phyloP scores from a whole-genome alignment of 30 jellyfish, hydroid and myxozoan genomes.

The Cassiopea andromeda region DNA sequence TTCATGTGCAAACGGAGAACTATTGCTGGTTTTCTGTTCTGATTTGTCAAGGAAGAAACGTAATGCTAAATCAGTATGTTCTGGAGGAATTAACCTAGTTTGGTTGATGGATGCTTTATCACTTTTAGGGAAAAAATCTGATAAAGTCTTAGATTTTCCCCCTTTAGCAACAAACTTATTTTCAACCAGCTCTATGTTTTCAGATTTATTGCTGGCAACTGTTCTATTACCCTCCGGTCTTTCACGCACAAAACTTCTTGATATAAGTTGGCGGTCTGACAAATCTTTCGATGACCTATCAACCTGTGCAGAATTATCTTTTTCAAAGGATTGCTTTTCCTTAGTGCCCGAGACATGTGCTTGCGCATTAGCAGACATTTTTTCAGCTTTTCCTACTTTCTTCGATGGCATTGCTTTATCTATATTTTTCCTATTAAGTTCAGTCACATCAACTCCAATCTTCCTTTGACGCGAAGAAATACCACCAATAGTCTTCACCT shows the following conservation, averaged over 20 bases:
- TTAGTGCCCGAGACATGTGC: no score
- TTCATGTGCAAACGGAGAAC: neutral
- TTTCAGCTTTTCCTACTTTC: no score
- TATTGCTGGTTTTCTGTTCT: neutral
- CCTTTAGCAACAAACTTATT: neutral
- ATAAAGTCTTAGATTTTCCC: neutral
- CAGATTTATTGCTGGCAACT: neutral
- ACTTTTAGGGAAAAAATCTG: neutral
- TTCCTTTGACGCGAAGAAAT: no score
- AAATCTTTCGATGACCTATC: neutral
- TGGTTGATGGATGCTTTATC: neutral
- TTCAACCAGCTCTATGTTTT: neutral
- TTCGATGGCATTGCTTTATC: no score
- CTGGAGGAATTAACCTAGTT: neutral
- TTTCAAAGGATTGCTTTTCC: neutral
- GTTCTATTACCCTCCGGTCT: neutral
- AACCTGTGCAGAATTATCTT: neutral
- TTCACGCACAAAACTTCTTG: neutral
- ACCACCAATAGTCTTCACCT: no score
- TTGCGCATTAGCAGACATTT: no score
- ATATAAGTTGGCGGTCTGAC: neutral
- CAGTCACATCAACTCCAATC: no score
- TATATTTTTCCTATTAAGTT: no score
- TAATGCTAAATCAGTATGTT: neutral
- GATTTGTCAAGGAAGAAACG: conserved; percentile 1